These are phyloP conservation scores for Eustalomyia histrio DNA, from an alignment of 2,888 invertebrate genomes.

Conservation along the genomic window DNA sequence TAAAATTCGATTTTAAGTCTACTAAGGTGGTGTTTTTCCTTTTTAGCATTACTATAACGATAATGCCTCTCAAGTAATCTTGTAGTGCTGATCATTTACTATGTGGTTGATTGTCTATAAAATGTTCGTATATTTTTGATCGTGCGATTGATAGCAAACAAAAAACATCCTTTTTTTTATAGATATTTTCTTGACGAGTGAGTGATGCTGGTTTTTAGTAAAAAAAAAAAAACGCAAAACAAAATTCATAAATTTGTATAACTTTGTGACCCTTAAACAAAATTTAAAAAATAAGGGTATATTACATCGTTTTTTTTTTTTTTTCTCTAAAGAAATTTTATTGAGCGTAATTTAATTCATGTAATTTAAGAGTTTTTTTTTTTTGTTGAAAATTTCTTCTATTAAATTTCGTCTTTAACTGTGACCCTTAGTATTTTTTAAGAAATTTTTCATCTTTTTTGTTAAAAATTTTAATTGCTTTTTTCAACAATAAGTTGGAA, in stretches of 20 bases:
- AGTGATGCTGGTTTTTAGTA: slow-evolving; percentile 50
- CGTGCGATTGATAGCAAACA: slow-evolving; percentile 47
- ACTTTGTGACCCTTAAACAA: slow-evolving; percentile 52
- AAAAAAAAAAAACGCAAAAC: neutral
- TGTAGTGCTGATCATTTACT: slow-evolving; percentile 26
- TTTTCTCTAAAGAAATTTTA: slow-evolving; percentile 40
- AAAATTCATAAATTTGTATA: slow-evolving; percentile 36
- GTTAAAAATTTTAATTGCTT: slow-evolving; percentile 70
- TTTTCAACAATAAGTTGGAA: slow-evolving; percentile 73
- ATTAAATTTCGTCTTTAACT: slow-evolving; percentile 72
- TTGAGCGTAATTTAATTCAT: slow-evolving; percentile 52
- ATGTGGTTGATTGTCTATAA: slow-evolving; percentile 38
- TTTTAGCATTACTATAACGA: slow-evolving; percentile 20
- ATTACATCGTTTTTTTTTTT: slow-evolving; percentile 31
- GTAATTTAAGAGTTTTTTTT: slow-evolving; percentile 62
- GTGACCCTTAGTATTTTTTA: slow-evolving; percentile 53
- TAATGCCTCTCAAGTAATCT: slow-evolving; percentile 7
- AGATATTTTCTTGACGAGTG: neutral
- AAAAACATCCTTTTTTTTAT: neutral
- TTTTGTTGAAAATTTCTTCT: slow-evolving; percentile 53
- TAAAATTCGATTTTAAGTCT: slow-evolving; percentile 16
- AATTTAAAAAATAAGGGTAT: slow-evolving; percentile 54
- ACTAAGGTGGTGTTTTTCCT: slow-evolving; percentile 42
- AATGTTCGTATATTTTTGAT: slow-evolving; percentile 31
- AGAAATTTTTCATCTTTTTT: slow-evolving; percentile 20